phyloP scores from a whole-genome alignment of 2,888 invertebrate species.

The Coelopa pilipes region DNA sequence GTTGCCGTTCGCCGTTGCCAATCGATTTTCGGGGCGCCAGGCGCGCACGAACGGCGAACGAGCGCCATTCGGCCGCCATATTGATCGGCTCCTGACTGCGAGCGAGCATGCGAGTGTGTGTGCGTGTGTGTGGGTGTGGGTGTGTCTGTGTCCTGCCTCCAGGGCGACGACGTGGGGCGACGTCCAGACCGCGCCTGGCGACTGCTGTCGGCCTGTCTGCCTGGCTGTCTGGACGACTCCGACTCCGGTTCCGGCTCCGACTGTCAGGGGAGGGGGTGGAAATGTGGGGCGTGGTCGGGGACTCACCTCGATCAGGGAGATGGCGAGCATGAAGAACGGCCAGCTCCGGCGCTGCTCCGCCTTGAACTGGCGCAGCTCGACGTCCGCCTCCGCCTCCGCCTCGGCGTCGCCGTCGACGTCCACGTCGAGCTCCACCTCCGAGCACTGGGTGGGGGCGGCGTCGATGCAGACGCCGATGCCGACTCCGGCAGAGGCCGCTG shows the following conservation, averaged over 20 bases:
- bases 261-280: neutral
- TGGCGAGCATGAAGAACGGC: slow-evolving; percentile 61
- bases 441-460: slow-evolving; percentile 22
- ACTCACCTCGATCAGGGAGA: slow-evolving; percentile 63
- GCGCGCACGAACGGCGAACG: slow-evolving; percentile 39
- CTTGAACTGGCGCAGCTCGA: slow-evolving; percentile 53
- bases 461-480: slow-evolving; percentile 9
- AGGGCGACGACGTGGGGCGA: neutral
- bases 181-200: no score
- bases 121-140: slow-evolving; percentile 31
- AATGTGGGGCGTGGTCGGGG: neutral
- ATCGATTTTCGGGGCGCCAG: slow-evolving; percentile 61
- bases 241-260: neutral
- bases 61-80: slow-evolving; percentile 38
- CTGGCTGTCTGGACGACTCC: slow-evolving; percentile 22
- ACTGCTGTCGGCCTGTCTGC: no score
- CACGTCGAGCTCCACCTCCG: slow-evolving; percentile 3
- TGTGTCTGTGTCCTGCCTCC: slow-evolving; percentile 21
- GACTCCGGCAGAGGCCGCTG: slow-evolving; percentile 34
- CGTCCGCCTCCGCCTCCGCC: slow-evolving; percentile 40
- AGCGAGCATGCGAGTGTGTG: slow-evolving; percentile 31
- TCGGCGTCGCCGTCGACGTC: slow-evolving; percentile 33
- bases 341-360: slow-evolving; percentile 58
- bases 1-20: slow-evolving; percentile 34
- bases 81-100: slow-evolving; percentile 37